Percentiles rank a stretch among this genome's conserved stretches.
These are phyloP conservation scores for Phylloscopus trochiloides DNA, from an alignment of 2,113 vertebrate genomes.

Conservation along the genomic window DNA sequence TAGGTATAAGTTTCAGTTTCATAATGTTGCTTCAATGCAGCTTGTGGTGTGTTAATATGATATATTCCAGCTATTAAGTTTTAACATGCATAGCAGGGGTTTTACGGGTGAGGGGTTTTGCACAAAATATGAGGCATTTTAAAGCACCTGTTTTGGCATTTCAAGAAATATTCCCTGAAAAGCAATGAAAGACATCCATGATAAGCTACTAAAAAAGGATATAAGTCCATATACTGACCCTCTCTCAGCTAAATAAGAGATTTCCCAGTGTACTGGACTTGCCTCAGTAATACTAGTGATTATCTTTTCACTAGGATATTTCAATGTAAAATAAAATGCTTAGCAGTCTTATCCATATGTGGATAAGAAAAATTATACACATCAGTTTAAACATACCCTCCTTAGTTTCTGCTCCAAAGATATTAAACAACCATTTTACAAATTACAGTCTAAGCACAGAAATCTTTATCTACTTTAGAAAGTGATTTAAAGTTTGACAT, in stretches of 20 bases:
- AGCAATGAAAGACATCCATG: background rate
- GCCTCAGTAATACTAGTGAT: background rate
- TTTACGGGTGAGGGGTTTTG: slow-evolving; percentile 55
- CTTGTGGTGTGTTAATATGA: slow-evolving; percentile 55
- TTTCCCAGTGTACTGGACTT: background rate
- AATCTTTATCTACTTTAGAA: background rate
- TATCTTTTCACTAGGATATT: background rate
- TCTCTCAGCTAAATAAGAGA: background rate
- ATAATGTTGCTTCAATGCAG: slow-evolving; percentile 53
- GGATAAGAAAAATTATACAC: background rate
- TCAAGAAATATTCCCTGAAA: slow-evolving; percentile 65
- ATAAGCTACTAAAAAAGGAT: slow-evolving; percentile 35
- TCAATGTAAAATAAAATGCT: background rate
- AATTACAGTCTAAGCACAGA: background rate
- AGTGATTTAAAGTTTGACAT: background rate
- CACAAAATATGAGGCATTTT: slow-evolving; percentile 53
- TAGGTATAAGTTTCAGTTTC: slow-evolving; percentile 24
- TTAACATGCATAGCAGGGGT: slow-evolving; percentile 23
- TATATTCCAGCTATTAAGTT: slow-evolving; percentile 63
- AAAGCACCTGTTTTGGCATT: slow-evolving; percentile 67
- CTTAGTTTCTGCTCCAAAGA: background rate
- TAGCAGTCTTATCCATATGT: background rate
- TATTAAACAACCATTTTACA: background rate
- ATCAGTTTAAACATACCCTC: background rate
- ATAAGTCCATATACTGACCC: background rate